Evolutionary conservation across 1,140 invertebrate species (phyloP), one percentile per base, ranked within the genome.

Genomic region (Euwallacea fornicatus): DNA sequence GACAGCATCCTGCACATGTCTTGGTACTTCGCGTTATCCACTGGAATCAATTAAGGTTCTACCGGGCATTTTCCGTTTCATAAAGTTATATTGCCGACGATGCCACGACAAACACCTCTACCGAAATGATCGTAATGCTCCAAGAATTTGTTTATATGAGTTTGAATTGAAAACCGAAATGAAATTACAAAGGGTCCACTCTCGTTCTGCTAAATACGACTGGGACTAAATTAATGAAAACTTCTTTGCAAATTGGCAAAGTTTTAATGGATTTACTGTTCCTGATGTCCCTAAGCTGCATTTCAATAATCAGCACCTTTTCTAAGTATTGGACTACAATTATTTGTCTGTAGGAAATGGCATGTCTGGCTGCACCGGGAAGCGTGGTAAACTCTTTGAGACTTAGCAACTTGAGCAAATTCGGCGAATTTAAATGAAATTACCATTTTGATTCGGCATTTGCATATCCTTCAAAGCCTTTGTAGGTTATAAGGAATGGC

Each of bases 381-480:
- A 70, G 55, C 55, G 72, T 69, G 72, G 72, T 74, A 72, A 74
- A 74, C 71, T 74, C 73, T 55, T 59, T 68, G 68, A 71, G 72
- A 71, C 62, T 74, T 66, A 71, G 69, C 69, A 13, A 68, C 58
- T 43, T 62, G 15, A 44, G 46, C 44, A 71, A 75, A 75, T 73
- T 63, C 66, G 50, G 62, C 46, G 46, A 70, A 72, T 74, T 74
- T 72, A 67, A 74, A 74, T 74, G 64, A 73, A 75, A 75, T 75
- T 75, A 73, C 67, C 74, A 75, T 75, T 75, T 75, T 69, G 71
- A 75, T 75, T 75, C 61, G 62, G 62, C 66, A 75, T 75, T 75
- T 75, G 74, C 74, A 75, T 75, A 70, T 67, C 65, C 66, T 73
- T 73, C 66, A 73, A 73, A 65, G 64, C 73, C 42, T 66, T 47